phyloP scores from a whole-genome alignment of 2,888 invertebrate species.

The Rapana venosa region DNA sequence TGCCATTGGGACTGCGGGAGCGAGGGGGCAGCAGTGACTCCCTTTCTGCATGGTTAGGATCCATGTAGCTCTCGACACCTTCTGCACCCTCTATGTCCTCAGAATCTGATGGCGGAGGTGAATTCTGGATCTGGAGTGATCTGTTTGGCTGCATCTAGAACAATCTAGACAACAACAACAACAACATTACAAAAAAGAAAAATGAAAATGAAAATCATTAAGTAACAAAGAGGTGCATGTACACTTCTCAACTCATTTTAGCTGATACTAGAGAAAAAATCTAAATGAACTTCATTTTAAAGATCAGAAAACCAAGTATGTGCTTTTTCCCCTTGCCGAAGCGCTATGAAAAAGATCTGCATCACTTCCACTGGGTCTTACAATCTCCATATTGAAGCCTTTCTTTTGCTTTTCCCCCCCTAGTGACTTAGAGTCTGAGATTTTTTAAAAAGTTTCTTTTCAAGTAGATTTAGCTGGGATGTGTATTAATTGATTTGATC shows the following conservation, averaged over 20 bases:
- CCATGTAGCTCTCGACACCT: neutral
- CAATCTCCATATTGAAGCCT: no score
- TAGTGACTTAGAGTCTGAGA: no score
- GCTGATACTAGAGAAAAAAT: neutral
- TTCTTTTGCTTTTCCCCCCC: no score
- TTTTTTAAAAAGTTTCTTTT: no score
- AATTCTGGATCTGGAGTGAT: neutral
- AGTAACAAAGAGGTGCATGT: neutral
- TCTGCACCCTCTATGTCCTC: neutral
- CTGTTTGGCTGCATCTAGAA: conserved; percentile 3
- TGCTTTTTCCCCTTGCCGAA: no score
- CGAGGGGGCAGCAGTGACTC: neutral
- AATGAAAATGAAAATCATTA: neutral
- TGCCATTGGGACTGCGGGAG: neutral
- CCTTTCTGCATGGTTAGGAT: neutral
- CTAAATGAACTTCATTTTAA: neutral
- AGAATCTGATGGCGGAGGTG: neutral
- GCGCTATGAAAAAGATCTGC: no score
- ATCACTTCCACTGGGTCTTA: no score
- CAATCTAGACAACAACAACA: neutral
- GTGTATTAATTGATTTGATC: no score
- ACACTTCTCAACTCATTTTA: neutral
- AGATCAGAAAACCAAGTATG: neutral
- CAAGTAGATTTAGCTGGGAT: no score
- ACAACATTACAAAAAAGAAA: neutral